Conservation (phyloP, 2,113 vertebrate species). For the Beaufortia kweichowensis region DNA sequence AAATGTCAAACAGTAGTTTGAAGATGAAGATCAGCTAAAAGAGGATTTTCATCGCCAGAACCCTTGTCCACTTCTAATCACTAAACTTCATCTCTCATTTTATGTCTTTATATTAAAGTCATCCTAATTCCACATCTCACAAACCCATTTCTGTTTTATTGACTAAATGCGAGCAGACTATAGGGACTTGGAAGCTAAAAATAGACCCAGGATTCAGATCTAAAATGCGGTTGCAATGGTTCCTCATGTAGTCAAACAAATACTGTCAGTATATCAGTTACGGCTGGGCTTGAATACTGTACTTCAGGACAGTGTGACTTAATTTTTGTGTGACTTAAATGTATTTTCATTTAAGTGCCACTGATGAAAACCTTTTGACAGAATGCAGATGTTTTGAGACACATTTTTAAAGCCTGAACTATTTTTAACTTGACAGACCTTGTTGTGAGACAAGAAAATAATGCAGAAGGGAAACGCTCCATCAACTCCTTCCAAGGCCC, state of each 20-base stretch:
- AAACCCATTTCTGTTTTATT: not conserved
- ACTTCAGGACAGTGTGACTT: not conserved
- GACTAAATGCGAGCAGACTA: constrained; percentile 5
- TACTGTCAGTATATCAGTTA: not conserved
- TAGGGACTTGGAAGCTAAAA: constrained; percentile 3
- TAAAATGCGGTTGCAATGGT: constrained; percentile 6
- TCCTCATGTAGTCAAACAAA: not conserved
- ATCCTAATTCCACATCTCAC: not conserved
- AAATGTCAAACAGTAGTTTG: constrained; percentile 60
- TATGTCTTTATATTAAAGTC: not conserved
- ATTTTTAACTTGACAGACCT: not conserved
- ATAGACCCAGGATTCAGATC: not conserved
- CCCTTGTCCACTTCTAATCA: constrained; percentile 28
- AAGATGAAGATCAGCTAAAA: constrained; percentile 37
- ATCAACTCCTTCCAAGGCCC: not conserved
- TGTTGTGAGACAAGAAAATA: not conserved
- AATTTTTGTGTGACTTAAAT: not conserved
- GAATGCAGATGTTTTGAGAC: not conserved
- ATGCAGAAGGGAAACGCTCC: not conserved
- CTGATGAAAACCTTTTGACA: too few species aligned
- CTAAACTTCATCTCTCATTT: not conserved
- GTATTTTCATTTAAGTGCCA: not conserved
- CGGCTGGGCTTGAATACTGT: not conserved
- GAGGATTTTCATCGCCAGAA: constrained; percentile 34
- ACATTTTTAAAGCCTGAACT: not conserved